Base-by-base conservation (phyloP, 1,140 invertebrate genomes). In the Pomacea maculata region DNA sequence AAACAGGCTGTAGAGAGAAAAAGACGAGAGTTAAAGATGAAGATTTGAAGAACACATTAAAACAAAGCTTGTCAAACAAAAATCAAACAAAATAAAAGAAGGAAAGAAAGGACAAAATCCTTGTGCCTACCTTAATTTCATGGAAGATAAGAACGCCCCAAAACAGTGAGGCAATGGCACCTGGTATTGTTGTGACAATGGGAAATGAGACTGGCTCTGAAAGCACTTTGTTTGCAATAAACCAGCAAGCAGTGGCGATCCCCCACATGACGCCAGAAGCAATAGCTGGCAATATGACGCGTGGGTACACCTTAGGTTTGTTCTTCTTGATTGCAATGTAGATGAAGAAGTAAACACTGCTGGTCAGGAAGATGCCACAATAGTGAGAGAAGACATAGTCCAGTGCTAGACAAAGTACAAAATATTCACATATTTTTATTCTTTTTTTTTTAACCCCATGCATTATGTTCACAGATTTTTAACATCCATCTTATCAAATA, bases 361-460 rank as follows among this genome's bases (percentile, higher is more conserved):
- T 91, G 19, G 91, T 87, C 11, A 87, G 29, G 75, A 89, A 91
- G 68, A 93, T 93, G 45, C 92, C 92, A 82, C 87, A 86, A 80
- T 90, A 93, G 75, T 92, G 90, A 19, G 91, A 88, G 87, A 93
- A 93, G 12, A 92, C 91, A 84, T 92, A 93, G 79, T 92, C 91
- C 57, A 93, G 82, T 77, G 84, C 92, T 90, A 84, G 64, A 88
- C 85, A 75, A 65, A 34, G 25, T 70, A 64, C 80, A 73, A 82
- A 82, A 82, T 14, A 17, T 45, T 45, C 34, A 45, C 34, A 45
- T 45, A 45, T 45, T 45, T 4, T 45, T 45, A 45, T 45, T 45
- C 1, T 1, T 45, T 45, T 1, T 45, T 45, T 45, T 45, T 45
- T 0, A 45, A 0, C 34, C 34, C 34, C 2, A 45, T 45, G 34